These are phyloP conservation scores for Harpalus rufipes DNA, from an alignment of 2,888 invertebrate genomes.

Conservation along the genomic window DNA sequence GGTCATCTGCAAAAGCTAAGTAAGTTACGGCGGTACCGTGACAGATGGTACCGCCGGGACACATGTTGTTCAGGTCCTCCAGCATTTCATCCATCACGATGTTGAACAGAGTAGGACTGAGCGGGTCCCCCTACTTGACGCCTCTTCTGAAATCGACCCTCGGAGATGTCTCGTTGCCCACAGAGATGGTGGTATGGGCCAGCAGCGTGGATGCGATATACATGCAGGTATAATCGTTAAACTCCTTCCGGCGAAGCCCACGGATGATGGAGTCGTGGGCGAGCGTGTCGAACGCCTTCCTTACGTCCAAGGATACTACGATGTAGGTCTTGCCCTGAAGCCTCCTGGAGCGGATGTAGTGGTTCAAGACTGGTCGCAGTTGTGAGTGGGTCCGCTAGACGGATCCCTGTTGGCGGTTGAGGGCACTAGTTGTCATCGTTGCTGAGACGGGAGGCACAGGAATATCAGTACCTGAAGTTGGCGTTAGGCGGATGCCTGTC, in stretches of 20 bases:
- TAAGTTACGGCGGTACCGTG: not conserved
- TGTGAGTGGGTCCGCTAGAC: no score
- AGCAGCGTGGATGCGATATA: no score
- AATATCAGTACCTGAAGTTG: not conserved
- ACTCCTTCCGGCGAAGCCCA: no score
- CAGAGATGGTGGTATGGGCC: slow-evolving; percentile 5
- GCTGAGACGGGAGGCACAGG: no score
- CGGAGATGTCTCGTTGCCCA: slow-evolving; percentile 7
- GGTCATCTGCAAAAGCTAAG: slow-evolving; percentile 9
- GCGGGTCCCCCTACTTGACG: slow-evolving; percentile 75
- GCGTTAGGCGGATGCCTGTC: not conserved
- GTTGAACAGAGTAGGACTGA: slow-evolving; percentile 73
- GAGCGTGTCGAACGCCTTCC: no score
- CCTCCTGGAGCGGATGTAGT: no score
- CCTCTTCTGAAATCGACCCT: slow-evolving; percentile 71
- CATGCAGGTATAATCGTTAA: no score
- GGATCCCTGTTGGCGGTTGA: no score
- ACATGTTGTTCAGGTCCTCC: slow-evolving; percentile 19
- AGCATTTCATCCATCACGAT: not conserved
- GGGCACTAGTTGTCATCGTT: no score
- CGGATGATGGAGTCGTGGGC: not conserved
- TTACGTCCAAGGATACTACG: not conserved
- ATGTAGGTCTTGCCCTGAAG: no score
- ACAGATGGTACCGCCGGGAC: slow-evolving; percentile 66
- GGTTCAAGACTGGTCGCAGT: no score